Evolutionary conservation across 2,888 invertebrate genomes (phyloP), one percentile per base, ranked within the genome.

Genomic region (Tiphia femorata): DNA sequence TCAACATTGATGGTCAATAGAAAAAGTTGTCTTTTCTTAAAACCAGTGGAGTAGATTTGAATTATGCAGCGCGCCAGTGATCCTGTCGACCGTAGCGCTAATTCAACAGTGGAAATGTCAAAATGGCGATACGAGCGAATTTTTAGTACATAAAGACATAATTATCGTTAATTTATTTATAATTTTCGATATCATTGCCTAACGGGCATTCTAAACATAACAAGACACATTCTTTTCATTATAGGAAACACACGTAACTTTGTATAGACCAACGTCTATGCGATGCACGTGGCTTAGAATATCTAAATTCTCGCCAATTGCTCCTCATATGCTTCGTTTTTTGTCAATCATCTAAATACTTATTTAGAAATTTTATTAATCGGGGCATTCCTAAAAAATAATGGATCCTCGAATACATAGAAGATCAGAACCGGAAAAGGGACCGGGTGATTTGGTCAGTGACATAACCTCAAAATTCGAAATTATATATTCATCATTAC

Each of bases 361-460:
- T 3, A 1, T 14, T 19, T n/a, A n/a, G n/a, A n/a, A n/a, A n/a
- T 17, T 46, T 56, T 46, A 17, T 17, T 48, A 27, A 50, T 43
- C 1, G 33, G n/a, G 14, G 42, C 4, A 21, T 40, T 50, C 40
- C 20, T 3, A 30, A 48, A 47, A 23, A 40, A 60, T 16, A 16
- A 82, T 82, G 82, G 82, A 82, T 76, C 81, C 81, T 23, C 76
- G 81, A 37, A 64, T 81, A 63, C 74, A 78, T 55, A 72, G 80
- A 53, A 71, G 79, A 52, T 52, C 70, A 20, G 82, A 82, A n/a
- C 52, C 63, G 6, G 80, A 81, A 51, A 77, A 76, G 50, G 70
- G 62, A 41, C 61, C 76, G 30, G 72, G 67, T 35, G 81, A 82
- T 38, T 70, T 73, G 75, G 79, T 78, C 33, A 74, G 76, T 71